phyloP scores from a whole-genome alignment of 2,797 vertebrate genomes.

The Onychomys leucogaster region DNA sequence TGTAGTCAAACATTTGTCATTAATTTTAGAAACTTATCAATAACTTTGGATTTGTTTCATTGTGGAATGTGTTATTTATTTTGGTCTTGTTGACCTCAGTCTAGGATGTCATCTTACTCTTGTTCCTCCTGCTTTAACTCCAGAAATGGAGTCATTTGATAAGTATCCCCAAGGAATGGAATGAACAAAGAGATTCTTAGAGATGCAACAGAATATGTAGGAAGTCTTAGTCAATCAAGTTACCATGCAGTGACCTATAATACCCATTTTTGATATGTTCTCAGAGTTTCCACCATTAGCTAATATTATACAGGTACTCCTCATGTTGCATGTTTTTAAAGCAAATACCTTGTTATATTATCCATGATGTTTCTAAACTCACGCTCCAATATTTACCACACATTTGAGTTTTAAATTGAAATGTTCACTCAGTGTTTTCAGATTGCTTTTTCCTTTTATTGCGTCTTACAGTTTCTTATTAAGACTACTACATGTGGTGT shows the following conservation, averaged over 20 bases:
- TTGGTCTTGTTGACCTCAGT: neutral
- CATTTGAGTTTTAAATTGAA: neutral
- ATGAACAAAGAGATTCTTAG: neutral
- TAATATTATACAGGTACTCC: neutral
- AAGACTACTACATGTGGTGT: neutral
- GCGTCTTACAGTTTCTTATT: neutral
- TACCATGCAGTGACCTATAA: neutral
- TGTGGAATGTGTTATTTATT: neutral
- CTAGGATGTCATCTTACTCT: accelerated
- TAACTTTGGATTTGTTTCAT: neutral
- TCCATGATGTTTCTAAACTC: neutral
- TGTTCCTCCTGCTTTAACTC: no score
- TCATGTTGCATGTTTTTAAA: neutral
- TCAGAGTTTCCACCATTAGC: neutral
- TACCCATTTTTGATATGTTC: neutral
- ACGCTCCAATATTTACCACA: neutral
- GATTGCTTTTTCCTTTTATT: neutral
- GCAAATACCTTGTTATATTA: neutral
- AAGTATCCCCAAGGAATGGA: neutral
- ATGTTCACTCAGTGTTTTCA: neutral
- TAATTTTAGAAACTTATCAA: neutral
- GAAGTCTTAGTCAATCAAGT: neutral
- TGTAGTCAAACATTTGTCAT: neutral
- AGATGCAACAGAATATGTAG: neutral
- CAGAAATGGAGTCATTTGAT: neutral